Evolutionary conservation across 1,140 invertebrate genomes (phyloP).

Genomic region (Adoxophyes honmai): DNA sequence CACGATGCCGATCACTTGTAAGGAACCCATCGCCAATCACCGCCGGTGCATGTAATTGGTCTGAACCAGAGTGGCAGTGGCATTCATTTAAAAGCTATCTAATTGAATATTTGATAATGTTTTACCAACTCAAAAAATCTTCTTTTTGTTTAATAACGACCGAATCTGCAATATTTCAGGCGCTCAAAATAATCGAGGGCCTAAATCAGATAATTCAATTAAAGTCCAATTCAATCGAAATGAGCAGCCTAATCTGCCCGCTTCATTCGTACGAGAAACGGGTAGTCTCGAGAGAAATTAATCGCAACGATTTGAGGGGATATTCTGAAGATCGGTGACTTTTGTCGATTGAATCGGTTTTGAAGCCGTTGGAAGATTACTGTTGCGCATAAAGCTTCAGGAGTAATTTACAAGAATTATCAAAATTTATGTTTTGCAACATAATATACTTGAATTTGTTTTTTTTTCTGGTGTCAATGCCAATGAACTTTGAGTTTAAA

Average conservation of each 20-base stretch:
- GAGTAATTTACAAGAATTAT: background rate
- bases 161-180: slow-evolving; percentile 32
- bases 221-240: slow-evolving; percentile 37
- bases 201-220: slow-evolving; percentile 32
- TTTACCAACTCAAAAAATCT: too few relatives aligned
- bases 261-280: slow-evolving; percentile 8
- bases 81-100: too few relatives aligned
- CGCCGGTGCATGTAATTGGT: too few relatives aligned
- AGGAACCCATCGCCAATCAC: too few relatives aligned
- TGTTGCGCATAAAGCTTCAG: background rate
- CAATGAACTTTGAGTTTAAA: too few relatives aligned
- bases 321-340: background rate
- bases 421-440: background rate
- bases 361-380: too few relatives aligned
- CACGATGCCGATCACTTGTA: too few relatives aligned
- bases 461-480: too few relatives aligned
- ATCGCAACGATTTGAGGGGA: slow-evolving; percentile 16
- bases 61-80: too few relatives aligned
- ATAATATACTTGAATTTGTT: background rate
- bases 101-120: too few relatives aligned
- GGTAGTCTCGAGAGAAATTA: slow-evolving; percentile 22
- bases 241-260: slow-evolving; percentile 33
- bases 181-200: background rate
- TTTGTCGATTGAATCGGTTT: too few relatives aligned
- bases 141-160: background rate